Conservation (phyloP, 2,888 invertebrate genomes). For the Lasioglossum villosulum region DNA sequence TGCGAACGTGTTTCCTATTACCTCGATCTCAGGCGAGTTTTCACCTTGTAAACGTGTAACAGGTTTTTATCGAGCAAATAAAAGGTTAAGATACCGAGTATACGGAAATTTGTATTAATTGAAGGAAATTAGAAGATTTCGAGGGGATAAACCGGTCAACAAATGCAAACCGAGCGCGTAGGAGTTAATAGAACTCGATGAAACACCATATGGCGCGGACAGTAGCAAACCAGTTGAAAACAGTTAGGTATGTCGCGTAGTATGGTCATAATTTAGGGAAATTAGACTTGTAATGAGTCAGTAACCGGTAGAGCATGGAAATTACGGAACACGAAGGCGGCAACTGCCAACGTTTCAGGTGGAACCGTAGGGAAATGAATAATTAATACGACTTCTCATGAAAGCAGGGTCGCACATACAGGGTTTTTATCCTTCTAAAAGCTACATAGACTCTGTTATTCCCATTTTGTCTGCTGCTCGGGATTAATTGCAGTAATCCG, state of each 20-base stretch:
- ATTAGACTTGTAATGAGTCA: slow-evolving; percentile 39
- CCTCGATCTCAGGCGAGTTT: background rate
- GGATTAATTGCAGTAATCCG: background rate
- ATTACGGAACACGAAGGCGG: slow-evolving; percentile 25
- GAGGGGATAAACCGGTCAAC: slow-evolving; percentile 29
- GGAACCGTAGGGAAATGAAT: slow-evolving; percentile 37
- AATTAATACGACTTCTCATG: slow-evolving; percentile 15
- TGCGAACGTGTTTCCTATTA: background rate
- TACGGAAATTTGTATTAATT: slow-evolving; percentile 1
- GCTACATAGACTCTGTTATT: slow-evolving; percentile 4
- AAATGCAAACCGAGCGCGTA: background rate
- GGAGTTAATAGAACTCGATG: slow-evolving; percentile 22
- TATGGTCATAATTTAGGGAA: slow-evolving; percentile 22
- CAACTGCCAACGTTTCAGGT: slow-evolving; percentile 38
- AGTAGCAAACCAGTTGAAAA: slow-evolving; percentile 11
- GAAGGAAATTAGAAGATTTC: background rate
- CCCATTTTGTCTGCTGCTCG: background rate
- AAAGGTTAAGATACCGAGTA: background rate
- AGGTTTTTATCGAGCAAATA: background rate
- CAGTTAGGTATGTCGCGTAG: background rate
- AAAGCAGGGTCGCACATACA: background rate
- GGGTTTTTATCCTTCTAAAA: slow-evolving; percentile 9
- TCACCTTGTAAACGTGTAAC: background rate
- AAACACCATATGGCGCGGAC: slow-evolving; percentile 18
- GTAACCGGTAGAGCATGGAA: slow-evolving; percentile 36